Conservation (phyloP, 2,888 invertebrate species). For the Bimastos eiseni region DNA sequence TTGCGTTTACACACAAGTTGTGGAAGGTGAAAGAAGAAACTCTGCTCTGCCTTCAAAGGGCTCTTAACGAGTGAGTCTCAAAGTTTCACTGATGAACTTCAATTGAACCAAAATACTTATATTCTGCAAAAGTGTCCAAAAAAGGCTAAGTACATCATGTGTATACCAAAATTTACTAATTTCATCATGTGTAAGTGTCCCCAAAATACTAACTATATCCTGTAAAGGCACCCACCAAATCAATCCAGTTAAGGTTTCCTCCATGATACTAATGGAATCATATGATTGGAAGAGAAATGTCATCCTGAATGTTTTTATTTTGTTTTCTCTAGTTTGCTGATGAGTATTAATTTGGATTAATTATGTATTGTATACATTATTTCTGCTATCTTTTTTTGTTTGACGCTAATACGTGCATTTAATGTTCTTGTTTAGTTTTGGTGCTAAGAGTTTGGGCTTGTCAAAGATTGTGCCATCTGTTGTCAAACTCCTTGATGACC, state of each 20-base stretch:
- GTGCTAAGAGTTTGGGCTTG: conserved; percentile 79
- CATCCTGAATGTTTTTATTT: not conserved
- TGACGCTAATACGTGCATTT: not conserved
- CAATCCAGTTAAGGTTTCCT: not conserved
- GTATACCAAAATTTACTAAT: no score
- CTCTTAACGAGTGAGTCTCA: conserved; percentile 77
- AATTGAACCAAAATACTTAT: not conserved
- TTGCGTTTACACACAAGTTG: conserved; percentile 83
- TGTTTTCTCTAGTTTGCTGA: not conserved
- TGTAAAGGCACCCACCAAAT: not conserved
- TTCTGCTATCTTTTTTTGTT: not conserved
- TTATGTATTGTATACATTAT: not conserved
- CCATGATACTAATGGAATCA: not conserved
- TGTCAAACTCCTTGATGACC: conserved; percentile 82
- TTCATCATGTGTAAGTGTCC: not conserved
- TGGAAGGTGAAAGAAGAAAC: conserved; percentile 89
- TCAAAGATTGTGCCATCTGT: conserved; percentile 81
- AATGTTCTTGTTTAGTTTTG: conserved; percentile 71
- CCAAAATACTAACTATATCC: not conserved
- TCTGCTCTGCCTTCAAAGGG: conserved; percentile 77
- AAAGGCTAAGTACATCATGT: not conserved
- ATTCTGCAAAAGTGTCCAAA: not conserved
- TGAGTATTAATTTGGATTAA: not conserved
- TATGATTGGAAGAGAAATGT: not conserved
- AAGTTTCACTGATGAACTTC: not conserved